Conservation (phyloP, 2,888 invertebrate genomes). For the Adela reaumurella region DNA sequence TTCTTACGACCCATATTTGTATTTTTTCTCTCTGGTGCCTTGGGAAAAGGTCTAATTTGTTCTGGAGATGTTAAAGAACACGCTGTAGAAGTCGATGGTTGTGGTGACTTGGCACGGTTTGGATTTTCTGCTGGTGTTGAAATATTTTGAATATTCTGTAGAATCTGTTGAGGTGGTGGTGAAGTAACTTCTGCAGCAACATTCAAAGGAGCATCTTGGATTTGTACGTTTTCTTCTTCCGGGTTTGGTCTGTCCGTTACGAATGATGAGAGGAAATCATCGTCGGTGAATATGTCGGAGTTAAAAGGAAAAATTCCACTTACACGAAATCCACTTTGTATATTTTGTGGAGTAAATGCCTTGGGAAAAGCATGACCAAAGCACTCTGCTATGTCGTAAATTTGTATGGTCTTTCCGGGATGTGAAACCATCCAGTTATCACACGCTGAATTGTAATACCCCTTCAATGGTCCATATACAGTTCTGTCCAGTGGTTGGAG, state of each 20-base stretch:
- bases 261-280: constrained; percentile 15
- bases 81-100: too few relatives aligned
- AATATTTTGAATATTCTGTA: too few relatives aligned
- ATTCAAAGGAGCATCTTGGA: too few relatives aligned
- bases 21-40: constrained; percentile 12
- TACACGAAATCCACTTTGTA: constrained; percentile 16
- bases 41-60: constrained; percentile 13
- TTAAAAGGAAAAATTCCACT: constrained; percentile 22
- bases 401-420: constrained; percentile 21
- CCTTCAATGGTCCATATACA: constrained; percentile 16
- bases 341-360: constrained; percentile 16
- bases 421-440: constrained; percentile 20
- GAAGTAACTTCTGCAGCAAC: too few relatives aligned
- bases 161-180: too few relatives aligned
- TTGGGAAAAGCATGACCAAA: constrained; percentile 16
- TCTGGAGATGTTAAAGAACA: constrained; percentile 9
- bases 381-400: constrained; percentile 20
- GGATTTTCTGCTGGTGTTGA: too few relatives aligned
- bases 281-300: constrained; percentile 17
- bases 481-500: constrained; percentile 14
- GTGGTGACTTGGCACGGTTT: too few relatives aligned
- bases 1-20: constrained; percentile 11
- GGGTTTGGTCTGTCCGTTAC: constrained; percentile 13
- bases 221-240: constrained; percentile 3
- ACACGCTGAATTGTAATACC: constrained; percentile 12